Evolutionary conservation across 2,888 invertebrate species (phyloP), one percentile per base, ranked within the genome.

Genomic region (Teinopalpus imperialis): DNA sequence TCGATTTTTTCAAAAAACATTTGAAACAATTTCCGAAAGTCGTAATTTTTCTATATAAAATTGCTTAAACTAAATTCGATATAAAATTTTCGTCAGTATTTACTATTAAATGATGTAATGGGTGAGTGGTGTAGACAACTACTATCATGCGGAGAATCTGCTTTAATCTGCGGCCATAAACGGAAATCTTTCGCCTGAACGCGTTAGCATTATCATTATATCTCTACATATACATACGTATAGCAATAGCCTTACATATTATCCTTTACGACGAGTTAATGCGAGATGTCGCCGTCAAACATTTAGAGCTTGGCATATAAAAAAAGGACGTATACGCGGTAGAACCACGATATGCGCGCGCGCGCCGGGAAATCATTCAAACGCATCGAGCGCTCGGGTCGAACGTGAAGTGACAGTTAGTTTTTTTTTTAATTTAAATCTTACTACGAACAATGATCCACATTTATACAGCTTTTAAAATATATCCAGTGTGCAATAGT

Each of bases 181-280:
- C 74, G 79, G 80, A 72, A 83, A 81, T 85, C 81, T 87, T 79
- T 82, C 79, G 73, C 78, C 62, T 61, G 65, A 61, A 54, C 65
- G 69, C 68, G 63, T 71, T 69, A 74, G 66, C 69, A 70, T 69
- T 75, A 74, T 64, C 70, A 69, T 66, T 71, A 46, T 46, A 46
- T 27, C 39, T 40, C 24, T 14, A 31, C 32, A 21, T 24, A 24
- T 26, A 39, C 31, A n/a, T 39, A 24, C 26, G 8, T 44, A 39
- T 9, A 39, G 66, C 70, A 74, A 79, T 83, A 85, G 85, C 85
- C 86, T 86, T 79, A 85, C 70, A 70, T 75, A 78, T 85, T 87
- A 88, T 87, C 87, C 88, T 87, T 86, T 82, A 77, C 81, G 73
- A 70, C 68, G 76, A 81, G 78, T 68, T 81, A 83, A 83, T 78